Conservation (phyloP, 1,140 invertebrate genomes). For the Heliconius nattereri region DNA sequence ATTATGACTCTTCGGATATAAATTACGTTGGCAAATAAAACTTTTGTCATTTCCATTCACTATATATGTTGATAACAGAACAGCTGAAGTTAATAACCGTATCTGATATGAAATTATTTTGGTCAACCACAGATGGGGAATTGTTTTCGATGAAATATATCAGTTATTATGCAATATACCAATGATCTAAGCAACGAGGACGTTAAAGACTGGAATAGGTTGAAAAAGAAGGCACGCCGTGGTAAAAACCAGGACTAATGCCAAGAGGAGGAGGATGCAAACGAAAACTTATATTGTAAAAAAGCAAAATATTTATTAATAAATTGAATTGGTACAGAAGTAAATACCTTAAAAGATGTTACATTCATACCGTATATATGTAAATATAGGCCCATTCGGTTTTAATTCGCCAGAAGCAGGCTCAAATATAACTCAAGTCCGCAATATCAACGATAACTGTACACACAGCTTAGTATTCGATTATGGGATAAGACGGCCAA, state of each 20-base stretch:
- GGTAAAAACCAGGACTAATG: too few relatives aligned
- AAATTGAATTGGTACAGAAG: neutral
- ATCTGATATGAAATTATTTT: neutral
- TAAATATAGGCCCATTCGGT: neutral
- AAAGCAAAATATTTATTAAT: too few relatives aligned
- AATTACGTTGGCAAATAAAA: slow-evolving; percentile 8
- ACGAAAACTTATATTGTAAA: too few relatives aligned
- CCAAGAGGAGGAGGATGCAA: too few relatives aligned
- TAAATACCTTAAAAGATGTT: neutral
- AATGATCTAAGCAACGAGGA: neutral
- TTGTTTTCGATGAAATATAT: neutral
- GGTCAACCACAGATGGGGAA: neutral
- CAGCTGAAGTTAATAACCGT: slow-evolving; percentile 7
- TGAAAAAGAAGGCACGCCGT: too few relatives aligned
- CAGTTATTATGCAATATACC: too few relatives aligned
- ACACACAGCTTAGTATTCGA: slow-evolving; percentile 45
- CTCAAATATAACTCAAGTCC: slow-evolving; percentile 31
- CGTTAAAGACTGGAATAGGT: too few relatives aligned
- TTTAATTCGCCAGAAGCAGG: neutral
- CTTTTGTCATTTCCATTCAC: neutral
- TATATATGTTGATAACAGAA: neutral
- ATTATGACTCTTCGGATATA: slow-evolving; percentile 16
- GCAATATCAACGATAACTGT: slow-evolving; percentile 39
- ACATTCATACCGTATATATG: neutral
- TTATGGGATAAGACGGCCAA: slow-evolving; percentile 43